These are phyloP conservation scores for Meliscaeva auricollis DNA, from an alignment of 2,888 invertebrate species.

Conservation along the genomic window DNA sequence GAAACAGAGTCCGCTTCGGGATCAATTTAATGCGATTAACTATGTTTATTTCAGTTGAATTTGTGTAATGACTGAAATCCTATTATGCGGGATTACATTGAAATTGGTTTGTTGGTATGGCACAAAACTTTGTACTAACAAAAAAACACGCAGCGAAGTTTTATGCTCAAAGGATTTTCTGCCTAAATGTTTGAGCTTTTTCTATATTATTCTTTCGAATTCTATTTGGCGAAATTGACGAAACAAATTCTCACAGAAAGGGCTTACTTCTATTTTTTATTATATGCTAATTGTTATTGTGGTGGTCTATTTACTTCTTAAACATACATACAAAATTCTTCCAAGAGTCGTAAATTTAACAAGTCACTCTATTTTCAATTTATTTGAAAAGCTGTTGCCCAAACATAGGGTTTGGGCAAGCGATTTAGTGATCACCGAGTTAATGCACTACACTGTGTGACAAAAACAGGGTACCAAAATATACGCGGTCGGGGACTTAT, in stretches of 20 bases:
- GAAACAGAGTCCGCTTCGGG: constrained; percentile 39
- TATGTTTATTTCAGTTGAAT: constrained; percentile 61
- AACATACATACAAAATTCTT: no score
- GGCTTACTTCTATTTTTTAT: not conserved
- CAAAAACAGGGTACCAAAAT: no score
- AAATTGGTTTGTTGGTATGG: constrained; percentile 59
- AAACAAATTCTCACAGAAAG: constrained; percentile 7
- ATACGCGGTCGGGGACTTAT: no score
- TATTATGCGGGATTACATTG: constrained; percentile 56
- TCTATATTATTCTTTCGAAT: constrained; percentile 3
- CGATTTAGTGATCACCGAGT: no score
- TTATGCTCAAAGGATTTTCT: constrained; percentile 6
- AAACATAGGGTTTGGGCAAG: no score
- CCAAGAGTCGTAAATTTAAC: no score
- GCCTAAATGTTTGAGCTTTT: constrained; percentile 12
- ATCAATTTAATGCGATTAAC: constrained; percentile 67
- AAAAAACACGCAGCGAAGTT: constrained; percentile 28
- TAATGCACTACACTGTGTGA: no score
- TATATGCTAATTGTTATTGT: no score
- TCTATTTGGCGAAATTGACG: not conserved
- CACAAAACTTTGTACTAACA: constrained; percentile 22
- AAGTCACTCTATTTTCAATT: no score
- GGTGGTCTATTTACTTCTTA: no score
- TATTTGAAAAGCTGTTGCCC: no score
- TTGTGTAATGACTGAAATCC: constrained; percentile 60